Conservation (phyloP, 2,888 invertebrate genomes). For the Phortica okadai region DNA sequence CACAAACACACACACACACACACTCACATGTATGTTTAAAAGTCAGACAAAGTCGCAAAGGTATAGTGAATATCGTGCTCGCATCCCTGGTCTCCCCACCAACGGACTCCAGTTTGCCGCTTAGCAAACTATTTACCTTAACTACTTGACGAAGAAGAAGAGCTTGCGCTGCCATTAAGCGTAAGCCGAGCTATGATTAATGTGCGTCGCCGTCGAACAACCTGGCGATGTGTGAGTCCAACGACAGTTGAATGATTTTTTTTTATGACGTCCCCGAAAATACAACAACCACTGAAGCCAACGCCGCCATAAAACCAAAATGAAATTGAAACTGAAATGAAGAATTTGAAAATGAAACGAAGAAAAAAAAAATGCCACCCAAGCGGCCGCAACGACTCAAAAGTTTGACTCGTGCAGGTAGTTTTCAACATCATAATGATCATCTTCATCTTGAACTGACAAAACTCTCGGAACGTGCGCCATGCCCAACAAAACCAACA, state of each 20-base stretch:
- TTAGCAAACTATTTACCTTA: background rate
- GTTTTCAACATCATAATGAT: background rate
- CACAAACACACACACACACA: background rate
- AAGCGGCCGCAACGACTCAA: background rate
- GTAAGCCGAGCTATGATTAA: constrained; percentile 33
- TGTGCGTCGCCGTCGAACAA: constrained; percentile 29
- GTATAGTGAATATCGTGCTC: too few species aligned
- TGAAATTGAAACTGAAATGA: constrained; percentile 60
- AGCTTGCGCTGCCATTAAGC: constrained; percentile 17
- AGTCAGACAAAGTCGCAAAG: too few species aligned
- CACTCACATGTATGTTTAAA: background rate
- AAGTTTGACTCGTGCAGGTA: constrained; percentile 6
- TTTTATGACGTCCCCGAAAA: constrained; percentile 31
- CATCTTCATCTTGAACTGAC: background rate
- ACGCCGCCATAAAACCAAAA: constrained; percentile 48
- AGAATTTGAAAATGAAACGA: constrained; percentile 49
- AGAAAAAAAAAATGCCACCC: constrained; percentile 13
- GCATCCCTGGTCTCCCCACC: too few species aligned
- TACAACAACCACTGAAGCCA: constrained; percentile 32
- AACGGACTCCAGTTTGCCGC: too few species aligned
- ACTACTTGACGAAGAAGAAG: background rate
- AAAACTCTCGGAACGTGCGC: constrained; percentile 19
- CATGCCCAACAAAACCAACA: background rate
- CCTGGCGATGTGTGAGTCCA: constrained; percentile 68
- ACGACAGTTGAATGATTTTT: constrained; percentile 48